Conservation (phyloP, 2,113 vertebrate genomes). For the Aleadryas rufinucha region DNA sequence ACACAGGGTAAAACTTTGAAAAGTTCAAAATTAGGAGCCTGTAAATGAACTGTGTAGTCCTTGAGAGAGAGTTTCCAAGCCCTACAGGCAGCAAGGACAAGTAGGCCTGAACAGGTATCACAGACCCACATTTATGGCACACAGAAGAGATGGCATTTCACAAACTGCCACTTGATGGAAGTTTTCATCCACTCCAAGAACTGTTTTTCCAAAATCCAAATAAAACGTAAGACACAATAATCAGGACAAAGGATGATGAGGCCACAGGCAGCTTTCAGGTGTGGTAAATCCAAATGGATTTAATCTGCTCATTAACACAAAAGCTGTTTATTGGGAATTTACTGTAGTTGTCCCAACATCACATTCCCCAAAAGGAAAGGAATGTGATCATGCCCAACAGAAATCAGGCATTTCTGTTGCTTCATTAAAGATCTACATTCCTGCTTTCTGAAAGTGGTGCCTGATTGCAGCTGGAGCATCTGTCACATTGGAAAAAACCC, state of each 20-base stretch:
- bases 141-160: not conserved
- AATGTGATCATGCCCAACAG: not conserved
- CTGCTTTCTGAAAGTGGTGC: not conserved
- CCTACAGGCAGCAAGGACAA: not conserved
- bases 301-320: not conserved
- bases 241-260: not conserved
- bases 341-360: not conserved
- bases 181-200: not conserved
- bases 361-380: not conserved
- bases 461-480: not conserved
- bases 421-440: not conserved
- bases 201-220: not conserved
- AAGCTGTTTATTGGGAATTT: not conserved
- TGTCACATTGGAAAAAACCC: not conserved
- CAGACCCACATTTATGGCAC: not conserved
- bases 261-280: not conserved
- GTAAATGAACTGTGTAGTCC: not conserved
- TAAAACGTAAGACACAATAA: not conserved
- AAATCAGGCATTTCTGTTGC: not conserved
- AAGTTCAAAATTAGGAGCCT: not conserved
- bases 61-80: not conserved
- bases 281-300: not conserved
- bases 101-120: not conserved
- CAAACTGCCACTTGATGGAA: not conserved
- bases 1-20: not conserved